phyloP scores from a whole-genome alignment of 2,113 vertebrate genomes.

The Hepsetus odoe region DNA sequence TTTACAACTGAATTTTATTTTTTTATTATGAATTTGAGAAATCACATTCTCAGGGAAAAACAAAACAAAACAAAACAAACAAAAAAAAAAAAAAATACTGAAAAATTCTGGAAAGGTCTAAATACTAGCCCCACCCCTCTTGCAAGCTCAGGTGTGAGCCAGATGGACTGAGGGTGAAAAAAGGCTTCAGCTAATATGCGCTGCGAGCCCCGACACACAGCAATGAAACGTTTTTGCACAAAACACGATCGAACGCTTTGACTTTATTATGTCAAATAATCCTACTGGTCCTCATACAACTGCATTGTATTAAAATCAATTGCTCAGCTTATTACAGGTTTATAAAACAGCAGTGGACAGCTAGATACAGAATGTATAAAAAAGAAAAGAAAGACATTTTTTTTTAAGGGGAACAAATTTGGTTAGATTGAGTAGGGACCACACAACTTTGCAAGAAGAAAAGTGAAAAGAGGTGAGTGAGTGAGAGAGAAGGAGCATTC shows the following conservation, averaged over 20 bases:
- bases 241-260: constrained; percentile 22
- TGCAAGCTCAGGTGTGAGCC: neutral
- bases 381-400: neutral
- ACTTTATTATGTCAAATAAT: constrained; percentile 41
- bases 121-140: neutral
- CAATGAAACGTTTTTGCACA: neutral
- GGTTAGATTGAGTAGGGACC: constrained; percentile 28
- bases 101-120: neutral
- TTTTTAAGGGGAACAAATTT: constrained; percentile 34
- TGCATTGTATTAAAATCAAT: constrained; percentile 22
- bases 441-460: constrained; percentile 15
- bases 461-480: neutral
- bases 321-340: constrained; percentile 16
- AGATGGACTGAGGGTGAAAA: neutral
- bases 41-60: constrained; percentile 21
- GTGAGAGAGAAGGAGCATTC: neutral
- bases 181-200: neutral
- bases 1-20: neutral
- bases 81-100: no score
- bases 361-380: constrained; percentile 44
- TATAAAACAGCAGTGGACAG: constrained; percentile 48
- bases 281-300: constrained; percentile 43
- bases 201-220: neutral
- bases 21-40: constrained; percentile 36
- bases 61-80: neutral